Conservation (phyloP, 1,140 invertebrate genomes). For the Stenopsyche tienmushanensis region DNA sequence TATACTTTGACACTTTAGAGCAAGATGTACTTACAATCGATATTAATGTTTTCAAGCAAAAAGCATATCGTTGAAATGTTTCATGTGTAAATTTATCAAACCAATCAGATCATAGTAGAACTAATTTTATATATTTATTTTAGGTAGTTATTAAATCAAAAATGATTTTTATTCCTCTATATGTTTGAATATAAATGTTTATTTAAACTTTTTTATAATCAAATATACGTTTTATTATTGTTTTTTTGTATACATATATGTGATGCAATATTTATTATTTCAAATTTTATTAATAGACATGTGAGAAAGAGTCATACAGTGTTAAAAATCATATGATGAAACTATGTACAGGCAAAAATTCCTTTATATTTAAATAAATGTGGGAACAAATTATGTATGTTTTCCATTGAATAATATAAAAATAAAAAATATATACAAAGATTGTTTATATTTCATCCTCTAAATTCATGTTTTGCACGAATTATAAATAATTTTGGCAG, state of each 20-base stretch:
- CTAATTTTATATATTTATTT: slow-evolving; percentile 29
- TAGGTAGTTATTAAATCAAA: slow-evolving; percentile 19
- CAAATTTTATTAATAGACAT: slow-evolving; percentile 3
- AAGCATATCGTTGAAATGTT: too few relatives aligned
- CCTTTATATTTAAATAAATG: slow-evolving; percentile 35
- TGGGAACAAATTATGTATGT: slow-evolving; percentile 42
- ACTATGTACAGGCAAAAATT: slow-evolving; percentile 35
- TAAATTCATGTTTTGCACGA: too few relatives aligned
- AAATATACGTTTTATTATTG: neutral
- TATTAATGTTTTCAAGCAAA: too few relatives aligned
- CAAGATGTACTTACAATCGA: too few relatives aligned
- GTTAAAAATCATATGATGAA: slow-evolving; percentile 36
- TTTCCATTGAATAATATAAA: slow-evolving; percentile 41
- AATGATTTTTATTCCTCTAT: too few relatives aligned
- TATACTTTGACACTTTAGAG: too few relatives aligned
- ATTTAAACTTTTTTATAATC: neutral
- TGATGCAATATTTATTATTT: slow-evolving; percentile 9
- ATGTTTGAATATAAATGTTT: neutral
- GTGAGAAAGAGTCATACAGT: neutral
- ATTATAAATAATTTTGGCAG: too few relatives aligned
- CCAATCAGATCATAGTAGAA: too few relatives aligned
- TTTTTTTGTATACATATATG: neutral
- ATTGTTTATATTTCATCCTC: too few relatives aligned
- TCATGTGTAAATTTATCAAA: too few relatives aligned
- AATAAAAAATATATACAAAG: slow-evolving; percentile 30